Evolutionary conservation across 1,140 invertebrate genomes (phyloP), one percentile per base, ranked within the genome.

Genomic region (Asbolus verrucosus): DNA sequence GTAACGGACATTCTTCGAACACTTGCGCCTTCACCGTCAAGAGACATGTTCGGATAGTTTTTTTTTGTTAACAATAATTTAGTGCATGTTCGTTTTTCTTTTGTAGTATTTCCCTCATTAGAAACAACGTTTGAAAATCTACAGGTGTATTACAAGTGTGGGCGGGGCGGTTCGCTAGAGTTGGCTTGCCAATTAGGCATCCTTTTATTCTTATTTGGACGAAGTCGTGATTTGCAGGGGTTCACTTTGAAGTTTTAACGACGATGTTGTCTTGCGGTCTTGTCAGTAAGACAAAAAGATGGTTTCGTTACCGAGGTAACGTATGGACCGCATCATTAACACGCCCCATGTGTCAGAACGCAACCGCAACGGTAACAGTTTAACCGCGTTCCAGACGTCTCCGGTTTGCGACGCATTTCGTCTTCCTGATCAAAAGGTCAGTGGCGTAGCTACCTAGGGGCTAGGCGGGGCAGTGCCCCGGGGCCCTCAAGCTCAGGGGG

Each of bases 281-380:
- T 2, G n/a, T 8, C 33, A n/a, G 5, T 2, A 36, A 36, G 19
- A 30, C 46, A 54, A 54, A 54, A 54, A 54, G 46, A n/a, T 21
- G 46, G 21, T 27, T 27, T 11, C 46, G 46, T 54, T 27, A 14
- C 46, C 21, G 5, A n/a, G 33, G 33, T 11, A n/a, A 36, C 33
- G 33, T 11, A n/a, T n/a, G 33, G 46, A 54, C 46, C 46, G 46
- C 46, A 30, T 54, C 46, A 21, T 54, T 54, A 54, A 54, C 46
- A 21, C 46, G 46, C 21, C 46, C 41, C 41, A 16, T 46, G 41
- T 46, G 41, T 19, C 41, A 18, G 41, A 41, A 46, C 41, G 46
- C 46, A 11, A 54, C 46, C 46, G 46, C 46, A 46, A 54, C 21
- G 46, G 46, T 54, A 14, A 24, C 21, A 21, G 46, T 54, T 54